Evolutionary conservation across 2,797 vertebrate species (phyloP), one percentile per base, ranked within the genome.

Genomic region (Karalla daura): DNA sequence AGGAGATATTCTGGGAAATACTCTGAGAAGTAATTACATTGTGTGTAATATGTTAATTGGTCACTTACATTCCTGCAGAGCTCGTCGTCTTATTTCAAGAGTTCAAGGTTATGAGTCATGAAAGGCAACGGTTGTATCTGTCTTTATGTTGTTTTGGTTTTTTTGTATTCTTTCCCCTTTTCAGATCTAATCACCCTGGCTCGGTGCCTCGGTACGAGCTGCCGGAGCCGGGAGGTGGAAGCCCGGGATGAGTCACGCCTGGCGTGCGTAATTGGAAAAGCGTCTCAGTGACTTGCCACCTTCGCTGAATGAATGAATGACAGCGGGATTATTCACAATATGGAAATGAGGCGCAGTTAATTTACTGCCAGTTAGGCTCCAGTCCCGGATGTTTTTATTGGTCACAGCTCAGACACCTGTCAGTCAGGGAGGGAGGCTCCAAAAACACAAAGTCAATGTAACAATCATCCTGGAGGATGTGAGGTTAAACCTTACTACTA

Each of bases 11-110:
- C 70, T 70, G 39, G 73, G 49, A 67, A 70, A 45, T 58, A 60
- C 32, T 36, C 32, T 23, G 15, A 61, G 37, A 52, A 52, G 67
- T 75, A 84, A 73, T 78, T 63, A 70, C 45, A 53, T 47, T 58
- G 56, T 67, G 35, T 54, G 40, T 63, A 62, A 65, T 65, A 62
- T 30, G 61, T 53, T 66, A 44, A 72, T 60, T 63, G 70, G 47
- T 52, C 62, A 15, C 12, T 55, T 11, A 1, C 66, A 58, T 74
- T 69, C 52, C 66, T 59, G 21, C 5, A 21, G 28, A 56, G 60
- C 11, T 4, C n/a, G 25, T 17, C 13, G 32, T 27, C 44, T 41
- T 9, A 43, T 45, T 62, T 61, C 50, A 53, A 18, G n/a, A 51
- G 61, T 66, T 37, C 17, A 32, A 46, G 25, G 41, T 15, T 21